phyloP scores from a whole-genome alignment of 2,888 invertebrate species.

The Cynaeus angustus region DNA sequence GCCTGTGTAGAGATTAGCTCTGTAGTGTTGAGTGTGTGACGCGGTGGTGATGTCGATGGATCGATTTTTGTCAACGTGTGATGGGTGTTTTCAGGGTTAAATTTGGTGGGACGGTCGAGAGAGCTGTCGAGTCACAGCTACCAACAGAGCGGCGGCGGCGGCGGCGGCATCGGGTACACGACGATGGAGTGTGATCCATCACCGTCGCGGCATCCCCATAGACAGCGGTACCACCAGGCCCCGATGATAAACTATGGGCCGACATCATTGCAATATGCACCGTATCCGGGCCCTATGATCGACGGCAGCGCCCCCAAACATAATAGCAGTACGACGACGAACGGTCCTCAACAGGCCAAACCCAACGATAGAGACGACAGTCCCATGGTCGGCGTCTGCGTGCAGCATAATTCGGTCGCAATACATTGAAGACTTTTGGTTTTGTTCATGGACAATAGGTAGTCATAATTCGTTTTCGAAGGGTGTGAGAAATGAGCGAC shows the following conservation, averaged over 20 bases:
- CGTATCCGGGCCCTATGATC: conserved; percentile 69
- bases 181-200: conserved; percentile 89
- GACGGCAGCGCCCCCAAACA: conserved; percentile 58
- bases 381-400: conserved; percentile 91
- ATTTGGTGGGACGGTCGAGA: conserved; percentile 71
- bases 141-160: conserved; percentile 60
- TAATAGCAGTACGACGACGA: conserved; percentile 55
- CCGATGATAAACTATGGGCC: conserved; percentile 71
- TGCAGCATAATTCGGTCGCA: conserved; percentile 94
- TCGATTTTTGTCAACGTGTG: background rate
- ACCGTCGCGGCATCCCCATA: conserved; percentile 68
- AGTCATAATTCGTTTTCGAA: conserved; percentile 29
- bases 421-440: conserved; percentile 78
- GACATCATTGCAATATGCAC: conserved; percentile 67
- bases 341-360: conserved; percentile 66
- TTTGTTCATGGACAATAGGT: conserved; percentile 20
- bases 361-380: conserved; percentile 78
- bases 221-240: conserved; percentile 65
- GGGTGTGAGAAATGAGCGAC: conserved; percentile 22
- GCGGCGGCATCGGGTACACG: too few species aligned
- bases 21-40: conserved; percentile 1
- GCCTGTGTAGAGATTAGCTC: background rate
- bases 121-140: conserved; percentile 65
- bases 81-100: conserved; percentile 68
- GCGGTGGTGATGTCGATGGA: background rate